phyloP scores from a whole-genome alignment of 2,113 vertebrate species.

The Heterochromis multidens region DNA sequence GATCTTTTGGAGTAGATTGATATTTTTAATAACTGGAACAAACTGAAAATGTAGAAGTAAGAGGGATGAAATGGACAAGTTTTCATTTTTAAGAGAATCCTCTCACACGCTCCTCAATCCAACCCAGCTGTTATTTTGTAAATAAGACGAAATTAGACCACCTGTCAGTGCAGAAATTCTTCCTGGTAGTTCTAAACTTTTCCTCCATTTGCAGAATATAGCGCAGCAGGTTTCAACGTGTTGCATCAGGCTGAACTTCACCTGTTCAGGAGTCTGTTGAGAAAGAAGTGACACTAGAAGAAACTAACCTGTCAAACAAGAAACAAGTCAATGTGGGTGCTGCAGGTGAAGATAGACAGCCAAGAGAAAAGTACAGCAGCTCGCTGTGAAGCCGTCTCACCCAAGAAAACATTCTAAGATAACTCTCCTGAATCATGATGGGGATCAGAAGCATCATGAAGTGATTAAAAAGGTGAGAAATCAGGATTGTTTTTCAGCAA shows the following conservation, averaged over 20 bases:
- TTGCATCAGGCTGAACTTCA: constrained; percentile 4
- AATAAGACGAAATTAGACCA: not conserved
- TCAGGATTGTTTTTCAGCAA: not conserved
- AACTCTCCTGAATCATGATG: not conserved
- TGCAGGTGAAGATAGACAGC: not conserved
- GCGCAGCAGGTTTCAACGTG: constrained; percentile 10
- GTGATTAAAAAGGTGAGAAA: not conserved
- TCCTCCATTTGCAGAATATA: not conserved
- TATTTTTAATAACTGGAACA: not conserved
- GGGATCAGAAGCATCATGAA: not conserved
- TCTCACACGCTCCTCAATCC: not conserved
- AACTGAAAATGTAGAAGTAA: not conserved
- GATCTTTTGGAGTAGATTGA: not conserved
- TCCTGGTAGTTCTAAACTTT: not conserved
- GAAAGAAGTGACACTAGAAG: not conserved
- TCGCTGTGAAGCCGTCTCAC: not conserved
- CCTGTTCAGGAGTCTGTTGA: not conserved
- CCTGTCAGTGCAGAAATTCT: not conserved
- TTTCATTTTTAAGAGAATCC: not conserved
- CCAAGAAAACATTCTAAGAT: not conserved
- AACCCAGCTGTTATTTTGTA: not conserved
- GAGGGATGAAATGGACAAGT: not conserved
- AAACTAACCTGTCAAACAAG: not conserved
- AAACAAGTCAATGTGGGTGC: not conserved
- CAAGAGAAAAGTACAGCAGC: not conserved